Evolutionary conservation across 2,888 invertebrate genomes (phyloP), one percentile per base, ranked within the genome.

Genomic region (Cabera pusaria): DNA sequence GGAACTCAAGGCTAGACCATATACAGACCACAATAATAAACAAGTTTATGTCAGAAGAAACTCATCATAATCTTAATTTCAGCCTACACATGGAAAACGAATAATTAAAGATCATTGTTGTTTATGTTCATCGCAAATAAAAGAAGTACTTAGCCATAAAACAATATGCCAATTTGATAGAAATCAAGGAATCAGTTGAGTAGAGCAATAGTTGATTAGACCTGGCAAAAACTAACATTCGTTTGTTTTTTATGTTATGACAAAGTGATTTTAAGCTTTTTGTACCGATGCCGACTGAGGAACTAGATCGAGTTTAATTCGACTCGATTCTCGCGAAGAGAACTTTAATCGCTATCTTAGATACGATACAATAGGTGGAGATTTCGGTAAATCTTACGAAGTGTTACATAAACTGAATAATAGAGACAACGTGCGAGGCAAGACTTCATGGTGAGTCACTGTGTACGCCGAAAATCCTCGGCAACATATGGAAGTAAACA

Each of bases 51-150:
- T 72, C 73, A 73, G 66, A 74, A 77, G 72, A 72, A 79, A 79
- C 84, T 81, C 83, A 82, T 84, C 82, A 77, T 76, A 80, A 72
- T 75, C 73, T 69, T 74, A 72, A 75, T 72, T 75, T 71, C 77
- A 62, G 54, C 86, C 86, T 70, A 86, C 86, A 69, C 83, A 48
- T 62, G 65, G 62, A 72, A 76, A 76, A 72, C 58, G 56, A 38
- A 71, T 76, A 68, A 59, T 59, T 63, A 62, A 44, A 44, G 45
- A 49, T 44, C 47, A 43, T n/a, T 44, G 29, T 40, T 46, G 31
- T 27, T 37, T 38, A 52, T 37, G 43, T 43, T 47, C 44, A 49
- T 38, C 45, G 42, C 52, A 53, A 49, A 41, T 42, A 45, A 45
- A 40, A 45, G 36, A 35, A 31, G 21, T 34, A 29, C 26, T 33